Conservation (phyloP, 2,888 invertebrate genomes). For the Gisinianus flammeolus region DNA sequence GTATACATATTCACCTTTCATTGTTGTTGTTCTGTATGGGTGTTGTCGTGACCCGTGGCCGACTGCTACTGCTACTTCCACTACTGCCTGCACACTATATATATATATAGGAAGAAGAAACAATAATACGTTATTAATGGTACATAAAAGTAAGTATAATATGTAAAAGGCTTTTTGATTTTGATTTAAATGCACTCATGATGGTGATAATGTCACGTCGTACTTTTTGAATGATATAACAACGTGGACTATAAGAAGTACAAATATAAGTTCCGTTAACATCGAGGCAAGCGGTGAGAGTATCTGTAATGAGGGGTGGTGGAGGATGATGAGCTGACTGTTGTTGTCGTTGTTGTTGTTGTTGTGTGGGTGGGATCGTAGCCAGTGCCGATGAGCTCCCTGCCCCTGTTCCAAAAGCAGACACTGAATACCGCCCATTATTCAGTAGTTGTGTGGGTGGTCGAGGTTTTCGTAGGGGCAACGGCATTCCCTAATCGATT, state of each 20-base stretch:
- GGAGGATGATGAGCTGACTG: constrained; percentile 41
- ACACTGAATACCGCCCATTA: background rate
- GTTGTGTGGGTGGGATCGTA: too few relatives aligned
- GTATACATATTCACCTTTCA: too few relatives aligned
- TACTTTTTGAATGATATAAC: constrained; percentile 73
- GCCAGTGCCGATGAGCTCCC: constrained; percentile 22
- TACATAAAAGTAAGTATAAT: too few relatives aligned
- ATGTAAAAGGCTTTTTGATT: too few relatives aligned
- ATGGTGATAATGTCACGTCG: too few relatives aligned
- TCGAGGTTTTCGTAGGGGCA: constrained; percentile 53
- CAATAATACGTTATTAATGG: too few relatives aligned
- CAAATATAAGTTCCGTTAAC: constrained; percentile 69
- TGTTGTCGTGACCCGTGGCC: too few relatives aligned
- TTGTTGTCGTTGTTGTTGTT: constrained; percentile 12
- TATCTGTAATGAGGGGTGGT: constrained; percentile 58
- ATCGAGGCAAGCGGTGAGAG: constrained; percentile 64
- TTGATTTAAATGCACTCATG: too few relatives aligned
- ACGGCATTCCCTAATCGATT: constrained; percentile 44
- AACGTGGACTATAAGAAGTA: constrained; percentile 69
- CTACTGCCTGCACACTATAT: too few relatives aligned
- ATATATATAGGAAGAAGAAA: too few relatives aligned
- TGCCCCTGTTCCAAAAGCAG: background rate
- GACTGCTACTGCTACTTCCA: too few relatives aligned
- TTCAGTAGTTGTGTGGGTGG: constrained; percentile 30
- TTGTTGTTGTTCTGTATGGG: too few relatives aligned